Evolutionary conservation across 2,797 vertebrate species (phyloP), one percentile per base, ranked within the genome.

Genomic region (Sebastes minor): DNA sequence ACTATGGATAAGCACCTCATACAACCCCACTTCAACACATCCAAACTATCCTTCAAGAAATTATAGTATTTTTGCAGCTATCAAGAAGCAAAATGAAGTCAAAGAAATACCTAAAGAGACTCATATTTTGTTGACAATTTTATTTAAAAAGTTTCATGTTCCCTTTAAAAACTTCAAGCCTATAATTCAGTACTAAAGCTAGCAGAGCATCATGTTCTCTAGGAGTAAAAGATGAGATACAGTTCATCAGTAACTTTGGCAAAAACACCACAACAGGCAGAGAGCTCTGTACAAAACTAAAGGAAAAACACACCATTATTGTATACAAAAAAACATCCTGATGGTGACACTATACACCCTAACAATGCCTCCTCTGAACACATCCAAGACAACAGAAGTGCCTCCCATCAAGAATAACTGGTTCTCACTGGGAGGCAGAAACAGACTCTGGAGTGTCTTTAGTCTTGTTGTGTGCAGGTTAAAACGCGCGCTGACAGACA

Each of bases 121-220:
- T 72, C 13, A 5, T 25, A 1, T 62, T 74, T 78, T 73, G 5
- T 74, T 28, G 61, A 74, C 23, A 67, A 13, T 81, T 95, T 95
- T 94, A 94, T 93, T 94, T 61, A 80, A 89, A 95, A 95, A 92
- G 70, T 59, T 76, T 84, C 42, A 82, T 84, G 71, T 85, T 90
- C 80, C 85, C 86, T 92, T 94, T 74, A 60, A 91, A 93, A 93
- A 89, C 69, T 18, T 82, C 14, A 86, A 86, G 81, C 89, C 62
- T 68, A 35, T 89, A 25, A 86, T 9, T 65, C 76, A 66, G 82
- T 77, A 82, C 84, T 85, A 89, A 76, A 89, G 67, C 68, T 80
- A 78, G 56, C 82, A 84, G 71, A 90, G 80, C 65, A 69, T 81
- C 57, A 61, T 42, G 56, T 71, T 82, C 33, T 72, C 67, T 33